phyloP scores from a whole-genome alignment of 2,113 vertebrate species.

The Bubalus kerabau region DNA sequence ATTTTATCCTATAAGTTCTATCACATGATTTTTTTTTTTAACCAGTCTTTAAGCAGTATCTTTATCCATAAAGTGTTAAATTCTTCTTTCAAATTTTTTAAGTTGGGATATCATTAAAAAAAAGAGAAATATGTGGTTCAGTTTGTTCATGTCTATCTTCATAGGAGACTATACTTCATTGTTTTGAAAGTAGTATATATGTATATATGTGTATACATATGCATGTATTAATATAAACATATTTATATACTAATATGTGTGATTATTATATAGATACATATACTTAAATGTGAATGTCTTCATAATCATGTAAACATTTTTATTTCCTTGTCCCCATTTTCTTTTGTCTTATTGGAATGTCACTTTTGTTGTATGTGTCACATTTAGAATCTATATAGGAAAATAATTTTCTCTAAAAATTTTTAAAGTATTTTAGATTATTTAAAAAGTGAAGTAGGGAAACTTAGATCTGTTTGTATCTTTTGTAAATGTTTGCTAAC shows the following conservation, averaged over 20 bases:
- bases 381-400: neutral
- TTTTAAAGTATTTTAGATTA: neutral
- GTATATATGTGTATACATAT: neutral
- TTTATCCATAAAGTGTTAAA: neutral
- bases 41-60: neutral
- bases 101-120: neutral
- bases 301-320: neutral
- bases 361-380: neutral
- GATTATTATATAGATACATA: neutral
- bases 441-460: neutral
- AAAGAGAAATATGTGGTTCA: neutral
- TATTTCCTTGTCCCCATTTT: neutral
- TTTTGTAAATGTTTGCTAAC: neutral
- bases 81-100: neutral
- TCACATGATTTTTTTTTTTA: neutral
- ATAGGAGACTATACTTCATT: neutral
- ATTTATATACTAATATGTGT: neutral
- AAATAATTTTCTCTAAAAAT: neutral
- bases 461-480: neutral
- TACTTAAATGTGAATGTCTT: neutral
- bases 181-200: neutral
- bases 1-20: constrained; percentile 4
- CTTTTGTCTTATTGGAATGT: neutral
- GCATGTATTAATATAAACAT: neutral
- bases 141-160: neutral